phyloP scores from a whole-genome alignment of 2,797 vertebrate genomes.

The Cyclura pinguis region DNA sequence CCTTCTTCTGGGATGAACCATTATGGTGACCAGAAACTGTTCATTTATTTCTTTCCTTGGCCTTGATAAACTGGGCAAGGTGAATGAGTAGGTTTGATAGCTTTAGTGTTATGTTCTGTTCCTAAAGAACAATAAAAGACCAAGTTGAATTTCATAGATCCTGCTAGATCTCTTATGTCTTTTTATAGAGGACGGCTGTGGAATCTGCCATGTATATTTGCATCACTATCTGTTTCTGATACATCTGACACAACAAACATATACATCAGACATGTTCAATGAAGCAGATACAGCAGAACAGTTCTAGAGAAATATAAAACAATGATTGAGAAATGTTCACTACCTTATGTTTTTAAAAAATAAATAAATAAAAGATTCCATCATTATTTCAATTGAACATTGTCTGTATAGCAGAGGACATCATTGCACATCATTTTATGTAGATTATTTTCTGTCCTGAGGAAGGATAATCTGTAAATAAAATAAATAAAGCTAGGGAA shows the following conservation, averaged over 20 bases:
- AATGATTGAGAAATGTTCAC: background rate
- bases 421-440: background rate
- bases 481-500: background rate
- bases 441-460: no score
- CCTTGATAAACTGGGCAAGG: background rate
- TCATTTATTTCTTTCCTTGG: background rate
- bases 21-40: background rate
- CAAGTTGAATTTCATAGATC: background rate
- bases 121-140: background rate
- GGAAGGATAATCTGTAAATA: no score
- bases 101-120: background rate
- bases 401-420: background rate
- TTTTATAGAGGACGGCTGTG: background rate
- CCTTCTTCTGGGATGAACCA: background rate
- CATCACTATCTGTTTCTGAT: no score
- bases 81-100: background rate
- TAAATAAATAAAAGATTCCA: background rate
- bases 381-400: no score
- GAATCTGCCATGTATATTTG: background rate
- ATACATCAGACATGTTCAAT: no score
- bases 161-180: background rate
- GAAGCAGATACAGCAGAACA: background rate
- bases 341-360: background rate
- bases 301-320: background rate
- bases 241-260: no score